Evolutionary conservation across 1,140 invertebrate genomes (phyloP).

Genomic region (Tribolium madens): DNA sequence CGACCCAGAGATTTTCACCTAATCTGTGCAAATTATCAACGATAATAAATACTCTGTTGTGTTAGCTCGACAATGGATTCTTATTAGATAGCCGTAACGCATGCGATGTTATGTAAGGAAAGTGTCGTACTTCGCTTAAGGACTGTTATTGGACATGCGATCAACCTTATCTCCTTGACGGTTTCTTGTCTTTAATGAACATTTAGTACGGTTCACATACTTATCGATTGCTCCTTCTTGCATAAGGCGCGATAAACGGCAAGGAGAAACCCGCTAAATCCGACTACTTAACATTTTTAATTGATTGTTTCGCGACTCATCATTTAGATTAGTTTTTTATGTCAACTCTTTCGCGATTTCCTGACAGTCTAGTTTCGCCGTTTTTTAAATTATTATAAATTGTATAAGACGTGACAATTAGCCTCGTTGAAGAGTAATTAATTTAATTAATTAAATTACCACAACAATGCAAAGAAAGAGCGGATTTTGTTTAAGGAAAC

Average conservation of each 20-base stretch:
- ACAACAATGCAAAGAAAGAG: slow-evolving; percentile 23
- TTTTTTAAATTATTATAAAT: background rate
- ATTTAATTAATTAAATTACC: slow-evolving; percentile 17
- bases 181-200: slow-evolving; percentile 37
- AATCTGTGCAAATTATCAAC: slow-evolving; percentile 6
- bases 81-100: slow-evolving; percentile 6
- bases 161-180: slow-evolving; percentile 34
- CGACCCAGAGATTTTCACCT: slow-evolving; percentile 6
- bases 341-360: background rate
- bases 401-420: slow-evolving; percentile 24
- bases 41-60: slow-evolving; percentile 9
- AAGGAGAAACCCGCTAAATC: slow-evolving; percentile 26
- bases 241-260: background rate
- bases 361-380: background rate
- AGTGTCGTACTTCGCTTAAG: slow-evolving; percentile 20
- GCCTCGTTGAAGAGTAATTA: slow-evolving; percentile 1
- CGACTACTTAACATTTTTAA: slow-evolving; percentile 26
- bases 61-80: slow-evolving; percentile 10
- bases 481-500: slow-evolving; percentile 37
- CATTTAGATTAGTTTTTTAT: background rate
- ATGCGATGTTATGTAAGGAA: slow-evolving; percentile 23
- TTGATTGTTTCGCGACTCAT: slow-evolving; percentile 16
- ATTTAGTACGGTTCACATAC: slow-evolving; percentile 32
- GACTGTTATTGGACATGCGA: slow-evolving; percentile 35
- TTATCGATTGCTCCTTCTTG: slow-evolving; percentile 21